A percentile compares a stretch with the other conserved stretches of the same genome.
Evolutionary conservation across 2,888 invertebrate genomes (phyloP).

Genomic region (Eucera pruinosa): DNA sequence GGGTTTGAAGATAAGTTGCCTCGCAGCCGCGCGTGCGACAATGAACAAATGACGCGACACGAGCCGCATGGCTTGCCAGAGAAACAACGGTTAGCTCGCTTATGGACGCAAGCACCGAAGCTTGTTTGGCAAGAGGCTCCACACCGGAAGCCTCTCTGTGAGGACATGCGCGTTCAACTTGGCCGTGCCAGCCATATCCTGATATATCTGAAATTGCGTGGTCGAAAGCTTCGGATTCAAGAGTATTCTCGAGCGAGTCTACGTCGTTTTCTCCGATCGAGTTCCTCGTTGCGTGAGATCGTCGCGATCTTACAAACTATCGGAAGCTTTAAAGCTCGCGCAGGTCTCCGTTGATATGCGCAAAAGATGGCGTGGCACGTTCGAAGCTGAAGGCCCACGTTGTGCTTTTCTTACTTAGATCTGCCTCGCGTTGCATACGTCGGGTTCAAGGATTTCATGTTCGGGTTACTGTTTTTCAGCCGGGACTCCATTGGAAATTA

Average conservation of each 20-base stretch:
- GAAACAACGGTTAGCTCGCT: conserved; percentile 79
- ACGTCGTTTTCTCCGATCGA: conserved; percentile 39
- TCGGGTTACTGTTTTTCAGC: conserved; percentile 50
- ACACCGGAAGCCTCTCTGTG: conserved; percentile 83
- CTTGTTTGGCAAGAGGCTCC: conserved; percentile 84
- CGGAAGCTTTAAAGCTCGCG: conserved; percentile 27
- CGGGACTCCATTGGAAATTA: conserved; percentile 3
- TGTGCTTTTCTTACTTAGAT: conserved; percentile 79
- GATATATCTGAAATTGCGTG: conserved; percentile 2
- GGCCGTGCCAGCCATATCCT: conserved; percentile 55
- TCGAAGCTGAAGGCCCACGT: conserved; percentile 82
- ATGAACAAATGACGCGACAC: conserved; percentile 84
- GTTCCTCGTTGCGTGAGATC: conserved; percentile 5
- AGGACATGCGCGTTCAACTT: conserved; percentile 84
- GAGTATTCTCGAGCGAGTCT: conserved; percentile 39
- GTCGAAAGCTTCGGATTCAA: conserved; percentile 21
- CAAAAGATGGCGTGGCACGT: conserved; percentile 45
- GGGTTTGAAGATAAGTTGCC: conserved; percentile 67
- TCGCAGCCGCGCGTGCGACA: conserved; percentile 84
- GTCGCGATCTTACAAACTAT: background rate
- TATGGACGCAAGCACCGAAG: conserved; percentile 75
- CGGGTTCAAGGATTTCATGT: conserved; percentile 77
- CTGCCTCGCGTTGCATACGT: conserved; percentile 71
- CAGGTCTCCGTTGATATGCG: too few relatives aligned
- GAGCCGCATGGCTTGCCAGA: conserved; percentile 84